phyloP scores from a whole-genome alignment of 2,797 vertebrate genomes.

The Monodelphis domestica region DNA sequence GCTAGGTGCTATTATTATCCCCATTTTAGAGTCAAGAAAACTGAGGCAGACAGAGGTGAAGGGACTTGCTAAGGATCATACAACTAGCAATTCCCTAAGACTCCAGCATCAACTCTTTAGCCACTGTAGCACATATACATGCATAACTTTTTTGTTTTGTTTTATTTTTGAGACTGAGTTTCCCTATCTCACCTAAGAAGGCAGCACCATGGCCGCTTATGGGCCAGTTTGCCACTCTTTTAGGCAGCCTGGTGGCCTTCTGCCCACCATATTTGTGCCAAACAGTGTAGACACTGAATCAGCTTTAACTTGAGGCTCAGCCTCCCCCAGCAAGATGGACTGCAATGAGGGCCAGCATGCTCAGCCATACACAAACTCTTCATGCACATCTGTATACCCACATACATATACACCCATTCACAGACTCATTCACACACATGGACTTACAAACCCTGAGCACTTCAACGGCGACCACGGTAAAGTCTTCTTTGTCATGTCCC shows the following conservation, averaged over 20 bases:
- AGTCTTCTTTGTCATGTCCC: not conserved
- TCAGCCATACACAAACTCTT: not conserved
- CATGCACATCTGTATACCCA: rapidly evolving
- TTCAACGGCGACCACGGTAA: rapidly evolving
- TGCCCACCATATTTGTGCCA: not conserved
- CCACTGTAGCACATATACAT: not conserved
- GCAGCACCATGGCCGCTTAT: not conserved
- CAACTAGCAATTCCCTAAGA: no score
- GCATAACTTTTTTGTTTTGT: not conserved
- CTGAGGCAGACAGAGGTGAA: not conserved
- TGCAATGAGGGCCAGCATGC: not conserved
- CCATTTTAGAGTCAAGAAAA: not conserved
- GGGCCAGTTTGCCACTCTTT: not conserved
- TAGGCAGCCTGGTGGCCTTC: not conserved
- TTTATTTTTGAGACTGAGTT: not conserved
- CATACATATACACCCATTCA: not conserved
- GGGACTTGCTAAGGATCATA: not conserved
- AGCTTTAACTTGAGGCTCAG: not conserved
- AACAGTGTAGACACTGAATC: not conserved
- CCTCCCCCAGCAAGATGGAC: not conserved
- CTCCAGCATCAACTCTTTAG: not conserved
- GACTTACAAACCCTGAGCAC: rapidly evolving
- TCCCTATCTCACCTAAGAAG: not conserved
- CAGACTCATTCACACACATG: rapidly evolving
- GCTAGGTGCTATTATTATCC: not conserved